Conservation (phyloP, 2,113 vertebrate species). For the Collichthys lucidus region DNA sequence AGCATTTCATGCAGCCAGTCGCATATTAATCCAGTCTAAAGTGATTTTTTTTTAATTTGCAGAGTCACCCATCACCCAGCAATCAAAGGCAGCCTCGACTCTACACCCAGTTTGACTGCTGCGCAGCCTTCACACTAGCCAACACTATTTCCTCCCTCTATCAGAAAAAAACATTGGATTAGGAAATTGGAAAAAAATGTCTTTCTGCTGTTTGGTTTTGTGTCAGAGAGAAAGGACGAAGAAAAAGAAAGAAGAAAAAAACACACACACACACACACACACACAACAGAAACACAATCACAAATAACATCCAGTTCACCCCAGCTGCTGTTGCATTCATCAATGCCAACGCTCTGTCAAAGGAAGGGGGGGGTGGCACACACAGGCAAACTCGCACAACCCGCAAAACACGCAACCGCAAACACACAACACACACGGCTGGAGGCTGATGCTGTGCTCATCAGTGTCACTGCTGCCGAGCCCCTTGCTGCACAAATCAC, state of each 20-base stretch:
- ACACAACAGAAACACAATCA: constrained; percentile 13
- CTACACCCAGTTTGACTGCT: constrained; percentile 46
- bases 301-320: constrained; percentile 50
- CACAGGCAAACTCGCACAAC: constrained; percentile 41
- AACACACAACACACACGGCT: constrained; percentile 41
- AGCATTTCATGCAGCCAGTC: not conserved
- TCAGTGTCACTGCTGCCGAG: constrained; percentile 69
- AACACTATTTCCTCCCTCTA: constrained; percentile 32
- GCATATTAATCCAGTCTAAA: constrained; percentile 15
- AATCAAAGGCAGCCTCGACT: constrained; percentile 28
- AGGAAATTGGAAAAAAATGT: constrained; percentile 46
- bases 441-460: constrained; percentile 69
- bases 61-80: constrained; percentile 59
- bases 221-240: constrained; percentile 8
- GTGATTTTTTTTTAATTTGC: constrained; percentile 41
- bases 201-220: constrained; percentile 36
- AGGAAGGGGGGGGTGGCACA: constrained; percentile 57
- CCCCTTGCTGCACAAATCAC: constrained; percentile 67
- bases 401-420: constrained; percentile 29
- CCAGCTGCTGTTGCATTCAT: constrained; percentile 67
- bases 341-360: constrained; percentile 63
- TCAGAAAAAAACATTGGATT: constrained; percentile 41
- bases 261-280: no score
- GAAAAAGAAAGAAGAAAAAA: not conserved
- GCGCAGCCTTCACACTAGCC: constrained; percentile 37